These are phyloP conservation scores for Alces alces DNA, from an alignment of 2,113 vertebrate genomes.

Conservation along the genomic window DNA sequence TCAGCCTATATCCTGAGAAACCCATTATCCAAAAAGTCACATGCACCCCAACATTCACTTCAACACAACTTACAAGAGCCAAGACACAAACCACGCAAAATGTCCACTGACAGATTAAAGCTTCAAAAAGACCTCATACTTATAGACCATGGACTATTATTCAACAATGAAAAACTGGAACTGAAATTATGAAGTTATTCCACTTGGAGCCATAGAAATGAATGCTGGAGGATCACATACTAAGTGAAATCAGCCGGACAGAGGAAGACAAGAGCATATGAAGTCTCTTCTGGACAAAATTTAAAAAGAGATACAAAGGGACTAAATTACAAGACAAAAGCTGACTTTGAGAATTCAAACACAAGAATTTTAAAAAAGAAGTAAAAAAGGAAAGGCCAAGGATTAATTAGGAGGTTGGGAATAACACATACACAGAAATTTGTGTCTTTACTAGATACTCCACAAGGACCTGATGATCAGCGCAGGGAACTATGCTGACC, in stretches of 20 bases:
- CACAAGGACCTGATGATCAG: neutral
- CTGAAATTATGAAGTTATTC: neutral
- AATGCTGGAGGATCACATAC: neutral
- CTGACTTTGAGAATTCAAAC: neutral
- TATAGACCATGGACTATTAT: neutral
- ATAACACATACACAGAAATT: neutral
- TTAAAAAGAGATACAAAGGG: neutral
- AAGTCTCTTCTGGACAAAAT: neutral
- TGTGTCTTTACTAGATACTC: neutral
- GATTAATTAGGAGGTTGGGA: neutral
- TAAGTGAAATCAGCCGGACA: fast-evolving
- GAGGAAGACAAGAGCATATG: neutral
- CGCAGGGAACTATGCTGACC: neutral
- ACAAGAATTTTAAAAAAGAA: neutral
- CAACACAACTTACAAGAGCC: neutral
- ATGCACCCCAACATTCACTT: neutral
- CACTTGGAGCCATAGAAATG: neutral
- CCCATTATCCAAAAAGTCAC: neutral
- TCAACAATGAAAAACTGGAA: neutral
- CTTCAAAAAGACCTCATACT: neutral
- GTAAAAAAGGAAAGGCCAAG: neutral
- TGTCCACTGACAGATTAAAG: neutral
- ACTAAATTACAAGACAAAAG: neutral
- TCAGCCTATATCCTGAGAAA: neutral
- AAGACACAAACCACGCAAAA: fast-evolving